phyloP scores from a whole-genome alignment of 2,113 vertebrate genomes.

The Corythoichthys haematopterus region DNA sequence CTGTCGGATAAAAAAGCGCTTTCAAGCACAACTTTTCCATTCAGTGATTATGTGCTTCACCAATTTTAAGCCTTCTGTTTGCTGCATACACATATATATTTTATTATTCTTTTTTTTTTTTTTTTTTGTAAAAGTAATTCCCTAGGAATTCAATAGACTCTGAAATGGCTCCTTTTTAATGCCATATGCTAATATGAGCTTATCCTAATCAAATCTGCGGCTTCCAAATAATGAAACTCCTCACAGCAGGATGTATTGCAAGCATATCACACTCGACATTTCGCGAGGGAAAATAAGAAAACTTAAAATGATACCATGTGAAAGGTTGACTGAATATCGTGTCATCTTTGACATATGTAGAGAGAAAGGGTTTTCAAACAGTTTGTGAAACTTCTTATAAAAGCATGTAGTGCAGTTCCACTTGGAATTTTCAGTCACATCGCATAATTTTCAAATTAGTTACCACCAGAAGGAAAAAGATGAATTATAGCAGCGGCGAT shows the following conservation, averaged over 20 bases:
- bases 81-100: conserved; percentile 36
- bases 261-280: conserved; percentile 74
- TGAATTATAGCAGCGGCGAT: conserved; percentile 52
- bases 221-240: conserved; percentile 84
- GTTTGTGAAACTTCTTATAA: conserved; percentile 33
- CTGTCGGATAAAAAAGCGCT: conserved; percentile 59
- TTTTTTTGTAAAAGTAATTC: conserved; percentile 40
- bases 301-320: conserved; percentile 43
- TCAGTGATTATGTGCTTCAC: conserved; percentile 70
- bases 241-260: conserved; percentile 78
- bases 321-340: conserved; percentile 53
- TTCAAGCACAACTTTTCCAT: conserved; percentile 68
- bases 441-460: conserved; percentile 60
- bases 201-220: conserved; percentile 71
- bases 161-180: conserved; percentile 67
- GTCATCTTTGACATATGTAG: conserved; percentile 42
- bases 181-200: conserved; percentile 63
- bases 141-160: conserved; percentile 63
- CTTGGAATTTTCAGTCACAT: conserved; percentile 58
- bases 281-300: conserved; percentile 35
- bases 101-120: neutral
- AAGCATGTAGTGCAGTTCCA: conserved; percentile 30
- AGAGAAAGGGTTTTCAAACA: conserved; percentile 45
- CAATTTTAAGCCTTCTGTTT: conserved; percentile 69
- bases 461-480: conserved; percentile 57